These are phyloP conservation scores for Actenoides hombroni DNA, from an alignment of 2,113 vertebrate species.

Conservation along the genomic window DNA sequence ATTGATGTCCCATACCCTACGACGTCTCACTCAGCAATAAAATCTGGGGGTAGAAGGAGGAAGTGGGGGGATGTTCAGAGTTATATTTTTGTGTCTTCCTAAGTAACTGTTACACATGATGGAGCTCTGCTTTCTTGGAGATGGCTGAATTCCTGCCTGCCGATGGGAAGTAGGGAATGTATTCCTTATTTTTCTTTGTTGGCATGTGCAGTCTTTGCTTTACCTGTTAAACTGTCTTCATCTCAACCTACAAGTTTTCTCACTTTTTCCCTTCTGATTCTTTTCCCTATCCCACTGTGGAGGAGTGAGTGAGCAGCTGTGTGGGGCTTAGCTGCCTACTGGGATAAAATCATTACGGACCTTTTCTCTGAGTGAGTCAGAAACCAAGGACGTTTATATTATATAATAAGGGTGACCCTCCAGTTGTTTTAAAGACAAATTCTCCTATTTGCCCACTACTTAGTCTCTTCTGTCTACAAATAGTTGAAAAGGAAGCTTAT, in stretches of 20 bases:
- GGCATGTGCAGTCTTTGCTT: accelerated
- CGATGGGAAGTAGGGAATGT: accelerated
- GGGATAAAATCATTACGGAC: neutral
- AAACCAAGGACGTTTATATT: neutral
- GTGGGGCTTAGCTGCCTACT: neutral
- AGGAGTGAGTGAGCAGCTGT: neutral
- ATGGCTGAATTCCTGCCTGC: neutral
- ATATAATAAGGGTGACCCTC: neutral
- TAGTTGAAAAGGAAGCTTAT: neutral
- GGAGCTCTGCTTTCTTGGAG: neutral
- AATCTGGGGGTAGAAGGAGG: neutral
- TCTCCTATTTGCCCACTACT: neutral
- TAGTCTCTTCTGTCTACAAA: neutral
- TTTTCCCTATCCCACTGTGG: neutral
- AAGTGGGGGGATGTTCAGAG: accelerated
- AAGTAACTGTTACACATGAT: accelerated
- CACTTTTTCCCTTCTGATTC: neutral
- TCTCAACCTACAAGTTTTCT: neutral
- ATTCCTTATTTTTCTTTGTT: neutral
- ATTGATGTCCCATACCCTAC: neutral
- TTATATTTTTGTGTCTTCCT: neutral
- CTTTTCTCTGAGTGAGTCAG: neutral
- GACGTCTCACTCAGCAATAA: neutral
- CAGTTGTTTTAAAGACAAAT: neutral
- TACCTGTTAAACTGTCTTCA: neutral